Evolutionary conservation across 2,888 invertebrate species (phyloP), one percentile per base, ranked within the genome.

Genomic region (Sphaerophoria taeniata): DNA sequence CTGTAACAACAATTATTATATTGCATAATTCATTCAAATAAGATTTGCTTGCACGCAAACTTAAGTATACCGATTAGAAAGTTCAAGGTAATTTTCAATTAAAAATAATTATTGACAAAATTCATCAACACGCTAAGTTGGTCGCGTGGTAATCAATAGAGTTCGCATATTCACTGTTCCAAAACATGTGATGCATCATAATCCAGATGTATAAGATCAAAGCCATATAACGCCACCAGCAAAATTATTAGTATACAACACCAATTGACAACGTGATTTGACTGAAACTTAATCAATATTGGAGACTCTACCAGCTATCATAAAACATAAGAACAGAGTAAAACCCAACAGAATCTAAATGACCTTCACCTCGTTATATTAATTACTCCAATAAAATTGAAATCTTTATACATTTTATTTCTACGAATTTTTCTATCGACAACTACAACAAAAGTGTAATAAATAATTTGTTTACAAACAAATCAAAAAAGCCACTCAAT

Each of bases 291-390:
- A 34, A 6, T 31, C 6, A 33, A 2, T 45, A 67, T 72, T 61
- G 34, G 67, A 82, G 77, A 72, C 72, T 71, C 76, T 67, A 72
- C 60, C 65, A 72, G 47, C 56, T 53, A 53, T 9, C 2, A 33
- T 34, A 6, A 0, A 34, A 3, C 3, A 43, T 43, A 9, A 43
- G 12, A 43, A 43, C 43, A 43, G 12, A 11, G 9, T 33, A 33
- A 55, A 55, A 34, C 7, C 9, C 34, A 49, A 53, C 36, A 39
- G 11, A 14, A 24, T 24, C 11, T 43, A n/a, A 3, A n/a, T 5
- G 11, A 6, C n/a, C 58, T 49, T 16, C 16, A 49, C 14, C 49
- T 16, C 16, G 16, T 7, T 7, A 49, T 43, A 43, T 43, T 43
- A 12, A 43, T 43, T 6, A 43, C 43, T 43, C 43, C 12, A 11